These are phyloP conservation scores for Brenthis ino DNA, from an alignment of 2,888 invertebrate genomes.

Conservation along the genomic window DNA sequence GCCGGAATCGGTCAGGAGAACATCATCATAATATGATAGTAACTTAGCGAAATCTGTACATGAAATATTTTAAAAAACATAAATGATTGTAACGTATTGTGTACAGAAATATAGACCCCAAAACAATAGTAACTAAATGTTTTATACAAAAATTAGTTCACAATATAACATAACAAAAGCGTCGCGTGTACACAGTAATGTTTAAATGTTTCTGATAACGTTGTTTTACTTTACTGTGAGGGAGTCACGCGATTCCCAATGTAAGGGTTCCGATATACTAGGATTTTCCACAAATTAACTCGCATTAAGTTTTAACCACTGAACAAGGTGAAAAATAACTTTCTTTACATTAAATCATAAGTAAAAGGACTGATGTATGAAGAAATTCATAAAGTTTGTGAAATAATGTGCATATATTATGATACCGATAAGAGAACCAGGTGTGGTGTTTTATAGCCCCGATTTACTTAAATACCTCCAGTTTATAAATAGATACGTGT, in stretches of 20 bases:
- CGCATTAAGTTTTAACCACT: no score
- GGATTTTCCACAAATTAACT: background rate
- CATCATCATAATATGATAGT: no score
- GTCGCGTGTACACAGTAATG: conserved; percentile 37
- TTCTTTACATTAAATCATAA: no score
- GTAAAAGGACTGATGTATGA: background rate
- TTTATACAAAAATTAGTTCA: conserved; percentile 13
- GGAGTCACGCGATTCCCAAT: conserved; percentile 40
- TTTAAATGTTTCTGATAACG: conserved; percentile 36
- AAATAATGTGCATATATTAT: conserved; percentile 8
- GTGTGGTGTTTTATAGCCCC: conserved; percentile 29
- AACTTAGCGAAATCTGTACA: no score
- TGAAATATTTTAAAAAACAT: no score
- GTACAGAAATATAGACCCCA: no score
- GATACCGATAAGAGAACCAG: conserved; percentile 22
- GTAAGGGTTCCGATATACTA: conserved; percentile 21
- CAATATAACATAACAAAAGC: conserved; percentile 33
- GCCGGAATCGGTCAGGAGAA: no score
- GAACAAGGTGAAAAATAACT: no score
- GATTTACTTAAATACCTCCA: conserved; percentile 26
- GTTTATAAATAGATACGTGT: conserved; percentile 22
- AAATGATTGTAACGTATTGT: no score
- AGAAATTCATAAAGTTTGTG: conserved; percentile 1
- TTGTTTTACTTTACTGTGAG: conserved; percentile 37
- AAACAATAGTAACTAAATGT: no score